Percentiles rank a stretch among this genome's conserved stretches.
These are phyloP conservation scores for Thalassarche chlororhynchos DNA, from an alignment of 2,113 vertebrate species.

Conservation along the genomic window DNA sequence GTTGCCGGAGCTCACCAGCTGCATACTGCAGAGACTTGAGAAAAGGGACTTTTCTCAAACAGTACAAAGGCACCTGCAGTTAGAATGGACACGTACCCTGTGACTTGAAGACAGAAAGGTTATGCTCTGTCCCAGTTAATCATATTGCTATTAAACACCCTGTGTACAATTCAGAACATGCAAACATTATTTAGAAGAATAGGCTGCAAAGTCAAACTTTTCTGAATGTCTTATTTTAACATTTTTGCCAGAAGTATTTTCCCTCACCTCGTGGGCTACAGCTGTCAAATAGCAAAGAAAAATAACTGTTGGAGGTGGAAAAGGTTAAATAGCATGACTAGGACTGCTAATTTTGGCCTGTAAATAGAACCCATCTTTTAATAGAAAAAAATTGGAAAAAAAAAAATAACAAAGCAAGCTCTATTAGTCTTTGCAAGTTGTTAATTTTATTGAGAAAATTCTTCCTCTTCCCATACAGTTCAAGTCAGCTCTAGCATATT, in stretches of 20 bases:
- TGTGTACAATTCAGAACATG: background rate
- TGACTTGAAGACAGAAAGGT: background rate
- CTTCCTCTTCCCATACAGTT: background rate
- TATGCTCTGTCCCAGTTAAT: background rate
- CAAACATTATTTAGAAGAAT: background rate
- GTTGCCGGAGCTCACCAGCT: background rate
- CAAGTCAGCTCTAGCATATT: background rate
- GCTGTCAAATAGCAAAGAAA: background rate
- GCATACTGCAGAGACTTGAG: background rate
- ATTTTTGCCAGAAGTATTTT: background rate
- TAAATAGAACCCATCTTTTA: background rate
- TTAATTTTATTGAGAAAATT: background rate
- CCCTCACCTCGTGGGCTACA: background rate
- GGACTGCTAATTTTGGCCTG: background rate
- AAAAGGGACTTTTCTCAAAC: background rate
- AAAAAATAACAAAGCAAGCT: background rate
- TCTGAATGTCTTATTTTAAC: background rate
- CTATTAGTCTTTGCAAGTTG: background rate
- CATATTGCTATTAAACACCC: background rate
- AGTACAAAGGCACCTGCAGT: background rate
- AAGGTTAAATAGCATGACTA: background rate
- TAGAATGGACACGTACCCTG: accelerated
- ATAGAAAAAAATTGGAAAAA: background rate
- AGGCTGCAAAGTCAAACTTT: background rate
- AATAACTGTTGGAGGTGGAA: background rate